A percentile compares a stretch with the other conserved stretches of the same genome.
phyloP scores from a whole-genome alignment of 2,888 invertebrate species.

The Oscheius onirici region DNA sequence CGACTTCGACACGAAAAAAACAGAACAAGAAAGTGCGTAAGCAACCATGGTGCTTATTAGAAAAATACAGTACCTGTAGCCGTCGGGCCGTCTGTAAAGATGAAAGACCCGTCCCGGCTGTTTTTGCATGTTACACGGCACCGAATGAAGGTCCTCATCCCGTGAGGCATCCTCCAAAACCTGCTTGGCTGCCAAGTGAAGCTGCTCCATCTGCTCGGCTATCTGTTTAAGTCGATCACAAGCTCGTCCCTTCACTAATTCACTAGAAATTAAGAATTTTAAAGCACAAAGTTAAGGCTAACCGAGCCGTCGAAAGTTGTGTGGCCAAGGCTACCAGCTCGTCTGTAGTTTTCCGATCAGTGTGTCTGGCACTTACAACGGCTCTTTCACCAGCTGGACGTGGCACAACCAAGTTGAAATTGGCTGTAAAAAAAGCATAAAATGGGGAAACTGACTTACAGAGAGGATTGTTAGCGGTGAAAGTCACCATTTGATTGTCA shows the following conservation, averaged over 20 bases:
- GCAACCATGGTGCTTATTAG: too few species aligned
- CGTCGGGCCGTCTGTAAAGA: conserved; percentile 79
- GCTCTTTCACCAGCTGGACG: conserved; percentile 35
- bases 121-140: conserved; percentile 82
- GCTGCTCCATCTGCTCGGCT: conserved; percentile 80
- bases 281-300: not conserved
- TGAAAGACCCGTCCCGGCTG: conserved; percentile 81
- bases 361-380: conserved; percentile 44
- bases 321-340: conserved; percentile 50
- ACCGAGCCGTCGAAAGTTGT: conserved; percentile 47
- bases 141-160: conserved; percentile 78
- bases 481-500: not conserved
- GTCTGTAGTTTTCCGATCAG: conserved; percentile 45
- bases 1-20: too few species aligned
- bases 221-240: conserved; percentile 76
- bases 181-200: conserved; percentile 74
- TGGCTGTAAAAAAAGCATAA: conserved; percentile 31
- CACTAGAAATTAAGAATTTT: conserved; percentile 23
- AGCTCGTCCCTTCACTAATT: conserved; percentile 53
- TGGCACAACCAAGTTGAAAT: conserved; percentile 43
- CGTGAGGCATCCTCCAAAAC: conserved; percentile 76
- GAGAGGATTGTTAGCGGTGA: not conserved
- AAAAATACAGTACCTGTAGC: conserved; percentile 74
- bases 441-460: not conserved
- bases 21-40: too few species aligned